Conservation (phyloP, 1,140 invertebrate genomes). For the Colletes gigas region DNA sequence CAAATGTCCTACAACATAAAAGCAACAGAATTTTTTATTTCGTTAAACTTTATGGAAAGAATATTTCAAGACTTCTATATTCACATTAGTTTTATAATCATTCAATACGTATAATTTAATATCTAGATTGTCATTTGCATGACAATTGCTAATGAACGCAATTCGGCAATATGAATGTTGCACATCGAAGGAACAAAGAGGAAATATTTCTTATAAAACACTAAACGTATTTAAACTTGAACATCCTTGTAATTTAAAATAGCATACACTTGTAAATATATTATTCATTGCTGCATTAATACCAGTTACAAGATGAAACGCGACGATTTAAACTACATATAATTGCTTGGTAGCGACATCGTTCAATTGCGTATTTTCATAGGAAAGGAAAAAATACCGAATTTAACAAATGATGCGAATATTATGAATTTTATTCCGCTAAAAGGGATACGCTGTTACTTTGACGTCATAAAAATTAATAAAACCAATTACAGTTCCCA, state of each 20-base stretch:
- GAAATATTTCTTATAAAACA: background rate
- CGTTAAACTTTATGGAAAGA: background rate
- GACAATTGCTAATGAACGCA: background rate
- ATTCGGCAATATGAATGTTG: background rate
- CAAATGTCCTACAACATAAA: background rate
- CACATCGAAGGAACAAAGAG: background rate
- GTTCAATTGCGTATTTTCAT: background rate
- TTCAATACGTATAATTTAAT: background rate
- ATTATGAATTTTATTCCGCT: background rate
- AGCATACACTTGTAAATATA: background rate
- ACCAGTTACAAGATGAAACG: background rate
- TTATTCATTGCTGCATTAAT: background rate
- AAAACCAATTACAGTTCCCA: slow-evolving; percentile 31
- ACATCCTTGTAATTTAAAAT: background rate
- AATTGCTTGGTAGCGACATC: background rate
- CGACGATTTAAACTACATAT: background rate
- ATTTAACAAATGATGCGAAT: background rate
- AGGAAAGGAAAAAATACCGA: background rate
- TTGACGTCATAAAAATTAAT: slow-evolving; percentile 33
- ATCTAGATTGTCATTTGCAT: background rate
- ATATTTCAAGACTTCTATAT: background rate
- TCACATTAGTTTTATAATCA: too few relatives aligned
- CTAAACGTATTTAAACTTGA: background rate
- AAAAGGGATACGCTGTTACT: background rate
- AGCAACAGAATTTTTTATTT: background rate